These are phyloP conservation scores for Maniola hyperantus DNA, from an alignment of 2,888 invertebrate species.

Conservation along the genomic window DNA sequence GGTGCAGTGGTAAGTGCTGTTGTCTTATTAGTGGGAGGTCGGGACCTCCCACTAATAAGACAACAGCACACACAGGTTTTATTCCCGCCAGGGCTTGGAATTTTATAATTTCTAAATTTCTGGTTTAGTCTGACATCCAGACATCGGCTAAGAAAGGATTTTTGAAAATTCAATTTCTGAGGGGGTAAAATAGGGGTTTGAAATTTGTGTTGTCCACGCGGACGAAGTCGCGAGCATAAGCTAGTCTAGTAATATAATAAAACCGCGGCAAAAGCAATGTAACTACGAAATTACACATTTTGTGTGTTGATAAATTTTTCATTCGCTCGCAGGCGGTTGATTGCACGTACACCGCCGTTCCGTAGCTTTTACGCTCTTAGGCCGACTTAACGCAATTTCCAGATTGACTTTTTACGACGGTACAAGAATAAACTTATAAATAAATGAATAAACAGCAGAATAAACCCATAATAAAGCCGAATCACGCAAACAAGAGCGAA, in stretches of 20 bases:
- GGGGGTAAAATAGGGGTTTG: too few relatives aligned
- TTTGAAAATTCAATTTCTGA: too few relatives aligned
- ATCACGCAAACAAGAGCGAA: not conserved
- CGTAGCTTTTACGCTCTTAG: conserved; percentile 53
- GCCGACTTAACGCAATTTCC: conserved; percentile 61
- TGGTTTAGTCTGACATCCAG: too few relatives aligned
- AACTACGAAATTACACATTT: conserved; percentile 43
- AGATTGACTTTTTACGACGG: conserved; percentile 78
- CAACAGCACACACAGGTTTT: too few relatives aligned
- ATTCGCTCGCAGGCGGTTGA: conserved; percentile 43
- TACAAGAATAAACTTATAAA: conserved; percentile 57
- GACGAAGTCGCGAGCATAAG: too few relatives aligned
- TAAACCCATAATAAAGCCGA: conserved; percentile 16
- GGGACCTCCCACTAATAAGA: too few relatives aligned
- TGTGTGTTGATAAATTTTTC: conserved; percentile 48
- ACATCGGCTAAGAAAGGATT: too few relatives aligned
- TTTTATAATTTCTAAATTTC: too few relatives aligned
- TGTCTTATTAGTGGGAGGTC: too few relatives aligned
- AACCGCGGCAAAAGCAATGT: conserved; percentile 27
- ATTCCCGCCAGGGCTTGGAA: too few relatives aligned
- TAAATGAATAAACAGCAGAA: conserved; percentile 24
- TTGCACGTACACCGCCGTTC: conserved; percentile 39
- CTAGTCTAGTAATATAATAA: not conserved
- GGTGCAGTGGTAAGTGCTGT: too few relatives aligned
- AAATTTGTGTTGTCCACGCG: too few relatives aligned